A percentile compares a stretch with the other conserved stretches of the same genome.
These are phyloP conservation scores for Mormyrus lacerda DNA, from an alignment of 2,113 vertebrate genomes.

Conservation along the genomic window DNA sequence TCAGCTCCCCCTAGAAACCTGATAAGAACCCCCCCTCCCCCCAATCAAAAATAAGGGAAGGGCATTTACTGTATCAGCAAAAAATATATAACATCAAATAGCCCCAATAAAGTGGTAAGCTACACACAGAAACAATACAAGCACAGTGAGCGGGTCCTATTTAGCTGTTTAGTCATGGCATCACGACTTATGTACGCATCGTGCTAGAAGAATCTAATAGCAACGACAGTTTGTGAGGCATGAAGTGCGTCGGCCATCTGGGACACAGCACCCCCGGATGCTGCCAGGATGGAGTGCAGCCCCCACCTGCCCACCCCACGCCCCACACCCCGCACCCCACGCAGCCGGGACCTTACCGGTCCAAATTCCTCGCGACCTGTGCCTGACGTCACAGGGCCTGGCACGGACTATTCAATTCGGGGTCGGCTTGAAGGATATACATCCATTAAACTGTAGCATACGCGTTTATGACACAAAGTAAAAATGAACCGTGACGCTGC, in stretches of 20 bases:
- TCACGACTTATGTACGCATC: neutral
- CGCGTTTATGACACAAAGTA: neutral
- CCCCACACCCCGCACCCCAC: neutral
- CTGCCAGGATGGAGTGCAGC: neutral
- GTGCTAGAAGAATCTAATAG: neutral
- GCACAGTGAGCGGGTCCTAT: neutral
- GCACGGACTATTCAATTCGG: neutral
- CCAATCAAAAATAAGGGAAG: neutral
- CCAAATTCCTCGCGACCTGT: neutral
- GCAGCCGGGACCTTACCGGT: neutral
- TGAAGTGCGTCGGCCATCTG: constrained; percentile 24
- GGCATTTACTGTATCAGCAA: neutral
- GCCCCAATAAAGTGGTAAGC: neutral
- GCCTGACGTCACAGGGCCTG: neutral
- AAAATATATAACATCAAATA: neutral
- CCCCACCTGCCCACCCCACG: neutral
- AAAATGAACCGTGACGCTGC: neutral
- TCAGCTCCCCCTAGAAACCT: neutral
- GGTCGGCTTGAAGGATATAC: neutral
- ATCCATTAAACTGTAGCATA: neutral
- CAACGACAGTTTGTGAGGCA: constrained; percentile 5
- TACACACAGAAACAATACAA: neutral
- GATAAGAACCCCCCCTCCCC: neutral
- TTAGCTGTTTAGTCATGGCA: neutral
- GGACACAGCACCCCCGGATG: constrained; percentile 24